Evolutionary conservation across 2,113 vertebrate species (phyloP).

Genomic region (Taxidea taxus): DNA sequence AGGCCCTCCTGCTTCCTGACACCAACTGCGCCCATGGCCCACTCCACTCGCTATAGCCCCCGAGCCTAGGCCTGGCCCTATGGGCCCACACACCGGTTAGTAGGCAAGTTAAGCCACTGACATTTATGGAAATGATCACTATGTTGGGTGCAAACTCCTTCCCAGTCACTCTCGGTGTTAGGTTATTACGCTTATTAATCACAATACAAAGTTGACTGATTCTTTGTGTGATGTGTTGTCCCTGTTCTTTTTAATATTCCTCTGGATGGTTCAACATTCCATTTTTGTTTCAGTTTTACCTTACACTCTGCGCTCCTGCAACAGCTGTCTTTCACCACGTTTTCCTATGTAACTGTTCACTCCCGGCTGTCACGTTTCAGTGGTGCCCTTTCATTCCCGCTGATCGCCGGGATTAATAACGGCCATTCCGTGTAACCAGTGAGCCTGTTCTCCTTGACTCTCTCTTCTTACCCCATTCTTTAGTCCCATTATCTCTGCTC

Average conservation of each 20-base stretch:
- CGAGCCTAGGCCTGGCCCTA: accelerated
- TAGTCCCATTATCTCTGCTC: not conserved
- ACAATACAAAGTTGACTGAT: accelerated
- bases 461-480: not conserved
- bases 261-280: not conserved
- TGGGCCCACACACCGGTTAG: not conserved
- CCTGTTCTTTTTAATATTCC: not conserved
- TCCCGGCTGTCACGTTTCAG: not conserved
- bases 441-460: not conserved
- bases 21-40: not conserved
- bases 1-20: not conserved
- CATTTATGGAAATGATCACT: not conserved
- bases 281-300: not conserved
- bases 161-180: not conserved
- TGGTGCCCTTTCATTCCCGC: not conserved
- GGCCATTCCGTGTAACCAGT: not conserved
- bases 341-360: not conserved
- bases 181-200: not conserved
- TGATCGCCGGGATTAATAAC: not conserved
- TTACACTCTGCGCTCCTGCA: not conserved
- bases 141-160: not conserved
- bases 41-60: not conserved
- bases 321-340: not conserved
- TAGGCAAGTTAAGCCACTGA: not conserved
- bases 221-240: not conserved